Conservation (phyloP, 2,888 invertebrate genomes). For the Cancer borealis region DNA sequence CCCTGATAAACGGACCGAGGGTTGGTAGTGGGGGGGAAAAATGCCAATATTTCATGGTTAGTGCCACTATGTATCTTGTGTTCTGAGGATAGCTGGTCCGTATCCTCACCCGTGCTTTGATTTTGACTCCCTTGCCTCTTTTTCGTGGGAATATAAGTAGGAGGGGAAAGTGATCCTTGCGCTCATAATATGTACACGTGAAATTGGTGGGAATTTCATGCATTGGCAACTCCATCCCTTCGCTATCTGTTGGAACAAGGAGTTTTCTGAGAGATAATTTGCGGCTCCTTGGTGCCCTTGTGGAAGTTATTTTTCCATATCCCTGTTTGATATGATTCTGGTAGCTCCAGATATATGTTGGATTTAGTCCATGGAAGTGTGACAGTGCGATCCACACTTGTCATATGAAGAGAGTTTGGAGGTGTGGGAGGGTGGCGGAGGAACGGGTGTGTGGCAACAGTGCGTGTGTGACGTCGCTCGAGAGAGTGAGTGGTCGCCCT, state of each 20-base stretch:
- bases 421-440: neutral
- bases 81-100: neutral
- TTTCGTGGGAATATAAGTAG: slow-evolving; percentile 10
- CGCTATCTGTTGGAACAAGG: slow-evolving; percentile 51
- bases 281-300: neutral
- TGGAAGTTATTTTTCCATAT: neutral
- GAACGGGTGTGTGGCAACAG: slow-evolving; percentile 50
- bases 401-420: neutral
- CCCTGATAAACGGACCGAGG: slow-evolving; percentile 17
- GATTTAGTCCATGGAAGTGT: neutral
- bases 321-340: neutral
- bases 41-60: slow-evolving; percentile 1
- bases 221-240: slow-evolving; percentile 7
- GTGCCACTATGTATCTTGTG: neutral
- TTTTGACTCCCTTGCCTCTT: neutral
- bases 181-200: slow-evolving; percentile 27
- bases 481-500: slow-evolving; percentile 27
- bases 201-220: slow-evolving; percentile 8
- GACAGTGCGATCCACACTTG: neutral
- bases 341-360: neutral
- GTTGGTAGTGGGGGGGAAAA: neutral
- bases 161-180: slow-evolving; percentile 24
- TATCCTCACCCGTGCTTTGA: neutral
- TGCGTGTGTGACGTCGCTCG: slow-evolving; percentile 53
- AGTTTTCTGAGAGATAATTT: slow-evolving; percentile 46